Evolutionary conservation across 2,113 vertebrate genomes (phyloP).

Genomic region (Caloenas nicobarica): DNA sequence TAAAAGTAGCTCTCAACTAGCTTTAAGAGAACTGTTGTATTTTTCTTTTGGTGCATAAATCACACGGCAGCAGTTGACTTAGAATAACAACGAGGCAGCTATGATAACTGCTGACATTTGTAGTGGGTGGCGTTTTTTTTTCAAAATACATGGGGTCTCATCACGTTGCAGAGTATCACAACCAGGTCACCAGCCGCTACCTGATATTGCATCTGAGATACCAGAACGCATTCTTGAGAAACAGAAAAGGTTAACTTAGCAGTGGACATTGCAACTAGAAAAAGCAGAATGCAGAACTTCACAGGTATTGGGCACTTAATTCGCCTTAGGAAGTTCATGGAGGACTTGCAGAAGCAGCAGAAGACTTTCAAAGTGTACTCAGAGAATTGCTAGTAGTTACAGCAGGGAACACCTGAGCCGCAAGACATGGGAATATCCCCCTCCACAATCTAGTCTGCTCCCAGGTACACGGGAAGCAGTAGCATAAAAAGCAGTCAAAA

Average conservation of each 20-base stretch:
- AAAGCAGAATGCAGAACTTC: background rate
- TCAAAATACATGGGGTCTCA: background rate
- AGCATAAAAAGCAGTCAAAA: background rate
- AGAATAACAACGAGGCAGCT: background rate
- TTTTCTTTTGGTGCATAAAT: background rate
- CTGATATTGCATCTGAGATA: background rate
- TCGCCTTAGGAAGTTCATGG: background rate
- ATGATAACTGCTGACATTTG: background rate
- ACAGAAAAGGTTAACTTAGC: background rate
- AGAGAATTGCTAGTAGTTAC: background rate
- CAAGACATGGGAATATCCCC: background rate
- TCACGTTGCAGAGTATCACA: background rate
- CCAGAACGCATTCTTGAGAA: background rate
- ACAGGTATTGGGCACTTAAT: background rate
- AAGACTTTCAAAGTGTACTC: background rate
- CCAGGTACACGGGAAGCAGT: background rate
- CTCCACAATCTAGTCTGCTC: background rate
- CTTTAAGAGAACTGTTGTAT: background rate
- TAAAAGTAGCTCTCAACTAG: background rate
- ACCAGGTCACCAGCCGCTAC: background rate
- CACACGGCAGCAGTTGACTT: background rate
- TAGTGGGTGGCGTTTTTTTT: background rate
- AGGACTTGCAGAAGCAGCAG: background rate
- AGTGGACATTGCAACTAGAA: background rate
- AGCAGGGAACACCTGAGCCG: background rate